Evolutionary conservation across 2,888 invertebrate species (phyloP).

Genomic region (Habroteleia sp.): DNA sequence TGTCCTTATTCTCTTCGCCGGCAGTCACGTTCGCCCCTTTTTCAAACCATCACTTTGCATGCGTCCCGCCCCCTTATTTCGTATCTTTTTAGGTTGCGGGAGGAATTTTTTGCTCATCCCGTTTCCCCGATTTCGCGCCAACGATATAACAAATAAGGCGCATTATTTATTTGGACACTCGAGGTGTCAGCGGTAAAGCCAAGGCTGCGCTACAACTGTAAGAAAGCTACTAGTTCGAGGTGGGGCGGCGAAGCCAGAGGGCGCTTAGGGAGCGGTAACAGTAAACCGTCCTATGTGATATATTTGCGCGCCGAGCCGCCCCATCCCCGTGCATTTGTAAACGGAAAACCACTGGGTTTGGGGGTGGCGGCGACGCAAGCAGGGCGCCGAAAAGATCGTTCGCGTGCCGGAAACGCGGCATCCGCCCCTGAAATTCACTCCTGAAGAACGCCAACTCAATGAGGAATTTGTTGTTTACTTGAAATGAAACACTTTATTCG

Average conservation of each 20-base stretch:
- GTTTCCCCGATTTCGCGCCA: conserved; percentile 42
- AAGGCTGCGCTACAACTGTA: conserved; percentile 65
- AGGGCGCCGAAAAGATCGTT: conserved; percentile 51
- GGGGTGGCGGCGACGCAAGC: conserved; percentile 1
- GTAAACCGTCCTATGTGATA: conserved; percentile 65
- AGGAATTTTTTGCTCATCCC: conserved; percentile 4
- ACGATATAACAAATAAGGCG: conserved; percentile 74
- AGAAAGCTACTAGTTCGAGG: conserved; percentile 24
- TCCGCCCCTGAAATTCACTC: conserved; percentile 13
- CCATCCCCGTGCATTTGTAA: conserved; percentile 51
- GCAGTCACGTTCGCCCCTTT: conserved; percentile 53
- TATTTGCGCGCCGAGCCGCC: conserved; percentile 64
- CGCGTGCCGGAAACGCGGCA: conserved; percentile 37
- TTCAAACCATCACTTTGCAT: conserved; percentile 32
- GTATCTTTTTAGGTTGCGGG: conserved; percentile 17
- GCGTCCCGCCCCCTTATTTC: conserved; percentile 22
- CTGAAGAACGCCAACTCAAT: conserved; percentile 31
- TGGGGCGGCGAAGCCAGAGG: neutral
- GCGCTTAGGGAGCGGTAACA: neutral
- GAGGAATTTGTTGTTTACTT: conserved; percentile 47
- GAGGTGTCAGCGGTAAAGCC: conserved; percentile 73
- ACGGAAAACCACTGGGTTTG: conserved; percentile 53
- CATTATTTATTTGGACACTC: conserved; percentile 75
- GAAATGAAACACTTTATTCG: conserved; percentile 31
- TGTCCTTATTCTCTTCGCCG: conserved; percentile 53